Percentiles rank a stretch among this genome's conserved stretches.
phyloP scores from a whole-genome alignment of 2,797 vertebrate species.

The Cirrhinus mrigala region DNA sequence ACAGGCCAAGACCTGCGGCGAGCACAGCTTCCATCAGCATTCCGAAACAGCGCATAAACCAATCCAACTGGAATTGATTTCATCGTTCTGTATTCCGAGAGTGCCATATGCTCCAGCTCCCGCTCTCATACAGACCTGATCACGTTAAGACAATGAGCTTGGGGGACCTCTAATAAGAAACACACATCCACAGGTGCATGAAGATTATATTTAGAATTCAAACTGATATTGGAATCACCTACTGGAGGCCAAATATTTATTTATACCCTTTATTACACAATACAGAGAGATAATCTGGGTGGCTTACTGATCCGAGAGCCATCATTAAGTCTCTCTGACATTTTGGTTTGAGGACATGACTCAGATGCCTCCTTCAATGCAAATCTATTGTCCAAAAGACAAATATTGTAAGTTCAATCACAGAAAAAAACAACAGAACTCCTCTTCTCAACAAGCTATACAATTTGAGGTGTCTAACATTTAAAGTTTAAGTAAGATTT shows the following conservation, averaged over 20 bases:
- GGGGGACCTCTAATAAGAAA: slow-evolving; percentile 24
- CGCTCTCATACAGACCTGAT: slow-evolving; percentile 58
- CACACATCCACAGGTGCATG: slow-evolving; percentile 18
- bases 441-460: not conserved
- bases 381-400: not conserved
- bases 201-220: slow-evolving; percentile 28
- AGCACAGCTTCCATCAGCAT: slow-evolving; percentile 54
- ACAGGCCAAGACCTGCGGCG: slow-evolving; percentile 36
- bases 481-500: not conserved
- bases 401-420: not conserved
- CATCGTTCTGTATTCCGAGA: slow-evolving; percentile 50
- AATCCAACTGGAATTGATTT: slow-evolving; percentile 58
- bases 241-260: not conserved
- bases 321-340: not conserved
- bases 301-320: not conserved
- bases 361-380: not conserved
- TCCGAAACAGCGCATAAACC: slow-evolving; percentile 40
- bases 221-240: slow-evolving; percentile 1
- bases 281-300: not conserved
- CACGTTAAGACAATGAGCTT: slow-evolving; percentile 64
- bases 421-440: not conserved
- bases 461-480: not conserved
- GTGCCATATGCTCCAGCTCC: slow-evolving; percentile 66
- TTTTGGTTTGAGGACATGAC: not conserved
- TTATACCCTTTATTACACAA: not conserved